These are phyloP conservation scores for Camptogramma bilineatum DNA, from an alignment of 2,888 invertebrate genomes.

Conservation along the genomic window DNA sequence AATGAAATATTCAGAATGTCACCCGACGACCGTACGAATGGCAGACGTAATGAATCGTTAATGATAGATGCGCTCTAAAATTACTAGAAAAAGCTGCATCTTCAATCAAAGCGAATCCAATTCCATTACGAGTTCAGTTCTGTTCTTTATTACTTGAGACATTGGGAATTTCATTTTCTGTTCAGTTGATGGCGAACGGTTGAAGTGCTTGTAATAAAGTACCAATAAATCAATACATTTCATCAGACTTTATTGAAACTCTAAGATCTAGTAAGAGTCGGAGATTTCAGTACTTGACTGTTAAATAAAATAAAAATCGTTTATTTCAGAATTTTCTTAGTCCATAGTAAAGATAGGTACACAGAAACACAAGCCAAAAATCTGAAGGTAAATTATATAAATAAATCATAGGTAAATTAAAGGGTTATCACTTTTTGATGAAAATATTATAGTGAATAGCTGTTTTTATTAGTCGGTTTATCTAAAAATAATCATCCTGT, in stretches of 20 bases:
- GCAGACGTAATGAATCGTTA: slow-evolving; percentile 5
- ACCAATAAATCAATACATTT: neutral
- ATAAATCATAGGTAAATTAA: too few species aligned
- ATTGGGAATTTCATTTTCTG: slow-evolving; percentile 17
- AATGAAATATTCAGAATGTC: neutral
- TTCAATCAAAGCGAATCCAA: slow-evolving; percentile 28
- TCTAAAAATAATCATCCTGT: too few species aligned
- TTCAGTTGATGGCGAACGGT: neutral
- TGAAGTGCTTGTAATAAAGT: neutral
- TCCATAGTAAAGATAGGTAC: too few species aligned
- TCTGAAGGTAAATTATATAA: too few species aligned
- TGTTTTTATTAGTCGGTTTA: too few species aligned
- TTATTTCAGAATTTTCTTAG: too few species aligned
- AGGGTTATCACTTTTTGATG: too few species aligned
- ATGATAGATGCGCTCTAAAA: slow-evolving; percentile 15
- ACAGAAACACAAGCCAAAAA: too few species aligned
- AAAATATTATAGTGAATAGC: too few species aligned
- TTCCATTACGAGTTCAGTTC: slow-evolving; percentile 17
- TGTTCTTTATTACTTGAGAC: slow-evolving; percentile 11
- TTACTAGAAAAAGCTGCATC: slow-evolving; percentile 21
- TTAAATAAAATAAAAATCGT: too few species aligned
- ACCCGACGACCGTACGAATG: neutral
- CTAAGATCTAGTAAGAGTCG: neutral
- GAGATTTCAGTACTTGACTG: too few species aligned
- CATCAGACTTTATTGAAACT: neutral